A percentile compares a stretch with the other conserved stretches of the same genome.
phyloP scores from a whole-genome alignment of 2,888 invertebrate genomes.

The Pachliopta kotzebuea region DNA sequence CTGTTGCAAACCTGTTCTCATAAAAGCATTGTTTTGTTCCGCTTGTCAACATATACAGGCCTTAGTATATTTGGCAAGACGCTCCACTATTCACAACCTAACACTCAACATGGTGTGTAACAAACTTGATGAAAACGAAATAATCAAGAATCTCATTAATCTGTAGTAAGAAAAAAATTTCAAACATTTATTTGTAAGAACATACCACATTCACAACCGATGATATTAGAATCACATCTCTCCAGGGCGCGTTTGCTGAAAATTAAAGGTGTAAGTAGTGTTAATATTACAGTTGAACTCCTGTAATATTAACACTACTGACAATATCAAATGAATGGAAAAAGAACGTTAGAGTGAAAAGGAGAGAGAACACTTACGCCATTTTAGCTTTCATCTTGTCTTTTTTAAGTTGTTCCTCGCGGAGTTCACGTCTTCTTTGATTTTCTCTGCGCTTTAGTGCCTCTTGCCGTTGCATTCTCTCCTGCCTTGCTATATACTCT shows the following conservation, averaged over 20 bases:
- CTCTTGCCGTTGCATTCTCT: conserved; percentile 5
- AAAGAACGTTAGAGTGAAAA: background rate
- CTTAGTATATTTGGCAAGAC: too few relatives aligned
- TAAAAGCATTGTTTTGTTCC: too few relatives aligned
- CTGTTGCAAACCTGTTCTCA: too few relatives aligned
- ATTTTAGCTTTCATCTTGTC: conserved; percentile 7
- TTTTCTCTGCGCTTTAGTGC: conserved; percentile 4
- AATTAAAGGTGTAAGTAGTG: background rate
- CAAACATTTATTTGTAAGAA: background rate
- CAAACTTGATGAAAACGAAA: too few relatives aligned
- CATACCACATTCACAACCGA: conserved; percentile 21
- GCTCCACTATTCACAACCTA: too few relatives aligned
- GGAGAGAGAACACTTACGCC: conserved; percentile 11
- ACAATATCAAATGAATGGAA: too few relatives aligned
- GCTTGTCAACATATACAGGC: too few relatives aligned
- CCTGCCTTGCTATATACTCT: background rate
- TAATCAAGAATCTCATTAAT: too few relatives aligned
- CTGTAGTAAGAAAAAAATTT: too few relatives aligned
- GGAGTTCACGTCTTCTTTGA: conserved; percentile 1
- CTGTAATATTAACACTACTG: too few relatives aligned
- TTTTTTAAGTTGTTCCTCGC: conserved; percentile 6
- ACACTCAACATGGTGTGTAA: too few relatives aligned
- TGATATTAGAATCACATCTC: background rate
- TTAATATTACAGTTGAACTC: too few relatives aligned
- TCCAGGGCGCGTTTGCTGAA: background rate